Base-by-base conservation (phyloP, 2,113 vertebrate genomes). In the Campylomormyrus numenius region DNA sequence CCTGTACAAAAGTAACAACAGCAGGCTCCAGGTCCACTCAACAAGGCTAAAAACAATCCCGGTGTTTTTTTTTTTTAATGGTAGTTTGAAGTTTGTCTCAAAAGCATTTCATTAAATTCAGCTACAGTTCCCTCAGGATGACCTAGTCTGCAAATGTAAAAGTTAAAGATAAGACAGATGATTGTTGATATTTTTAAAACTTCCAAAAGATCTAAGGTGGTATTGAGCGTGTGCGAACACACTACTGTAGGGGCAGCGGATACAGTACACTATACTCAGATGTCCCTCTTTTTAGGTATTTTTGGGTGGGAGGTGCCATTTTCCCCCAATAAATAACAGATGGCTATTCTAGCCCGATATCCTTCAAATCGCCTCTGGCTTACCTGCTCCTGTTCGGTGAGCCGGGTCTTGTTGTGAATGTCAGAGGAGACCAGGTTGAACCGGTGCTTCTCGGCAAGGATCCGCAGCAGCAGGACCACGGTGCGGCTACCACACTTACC, bases 401-500 rank as follows among this genome's bases (percentile, higher is more conserved):
- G 97, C 88, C 98, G 96, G 92, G 98, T 99, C 96, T 98, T 99
- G 93, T 99, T 99, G 94, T 99, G 98, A 92, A 99, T 97, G 93
- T 99, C 98, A 58, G 98, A 99, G 0, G 98, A 99, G 89, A 99
- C 96, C 91, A 99, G 93, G 92, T 97, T 99, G 93, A 99, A 99
- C 89, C 97, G 96, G 70, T 99, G 97, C 91, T 96, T 98, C 93
- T 99, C 98, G 1, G 98, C 97, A 91, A 99, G 95, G 91, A 98
- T 96, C 92, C 97, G 96, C 93, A 99, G 95, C 88, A 99, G 95
- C 93, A 99, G 96, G 93, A 99, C 98, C 92, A 99, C 98, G 7
- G 98, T 99, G 56, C 98, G 96, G 92, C 98, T 99, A 90, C 98
- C 98, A 91, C 98, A 99, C 94, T 99, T 99, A 92, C 98, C 98